A percentile compares a stretch with the other conserved stretches of the same genome.
Conservation (phyloP, 1,140 invertebrate species). For the Apocrypta bakeri region DNA sequence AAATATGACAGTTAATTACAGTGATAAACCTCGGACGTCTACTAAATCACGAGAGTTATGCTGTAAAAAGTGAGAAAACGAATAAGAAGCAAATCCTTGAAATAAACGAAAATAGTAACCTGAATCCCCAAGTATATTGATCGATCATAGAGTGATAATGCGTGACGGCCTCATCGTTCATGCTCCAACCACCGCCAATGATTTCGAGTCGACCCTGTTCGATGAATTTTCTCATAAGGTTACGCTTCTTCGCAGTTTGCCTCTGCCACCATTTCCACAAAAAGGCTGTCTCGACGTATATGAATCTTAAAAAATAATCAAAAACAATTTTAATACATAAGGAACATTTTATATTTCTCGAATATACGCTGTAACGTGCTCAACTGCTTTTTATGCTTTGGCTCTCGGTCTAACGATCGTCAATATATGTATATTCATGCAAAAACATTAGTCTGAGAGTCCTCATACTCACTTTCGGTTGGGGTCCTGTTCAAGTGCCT, state of each 20-base stretch:
- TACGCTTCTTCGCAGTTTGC: constrained; percentile 78
- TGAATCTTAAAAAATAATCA: constrained; percentile 76
- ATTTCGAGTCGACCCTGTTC: constrained; percentile 89
- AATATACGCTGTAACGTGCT: no score
- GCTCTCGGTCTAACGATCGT: no score
- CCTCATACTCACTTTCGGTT: constrained; percentile 76
- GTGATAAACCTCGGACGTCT: no score
- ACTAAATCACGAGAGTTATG: no score
- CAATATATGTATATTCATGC: no score
- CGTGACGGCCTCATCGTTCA: constrained; percentile 95
- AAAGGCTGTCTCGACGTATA: constrained; percentile 89
- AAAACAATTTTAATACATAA: no score
- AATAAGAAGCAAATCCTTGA: neutral
- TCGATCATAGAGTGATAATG: constrained; percentile 96
- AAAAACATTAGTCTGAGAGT: no score
- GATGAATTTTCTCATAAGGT: constrained; percentile 78
- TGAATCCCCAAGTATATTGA: constrained; percentile 88
- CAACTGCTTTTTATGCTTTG: no score
- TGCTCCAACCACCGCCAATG: constrained; percentile 89
- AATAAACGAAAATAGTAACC: constrained; percentile 51
- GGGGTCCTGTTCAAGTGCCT: constrained; percentile 84
- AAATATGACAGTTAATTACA: no score
- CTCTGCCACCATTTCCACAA: constrained; percentile 94
- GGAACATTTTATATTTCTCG: no score
- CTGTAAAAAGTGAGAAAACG: neutral